Conservation (phyloP, 2,797 vertebrate species). For the Lepidocolaptes lacrymiger region DNA sequence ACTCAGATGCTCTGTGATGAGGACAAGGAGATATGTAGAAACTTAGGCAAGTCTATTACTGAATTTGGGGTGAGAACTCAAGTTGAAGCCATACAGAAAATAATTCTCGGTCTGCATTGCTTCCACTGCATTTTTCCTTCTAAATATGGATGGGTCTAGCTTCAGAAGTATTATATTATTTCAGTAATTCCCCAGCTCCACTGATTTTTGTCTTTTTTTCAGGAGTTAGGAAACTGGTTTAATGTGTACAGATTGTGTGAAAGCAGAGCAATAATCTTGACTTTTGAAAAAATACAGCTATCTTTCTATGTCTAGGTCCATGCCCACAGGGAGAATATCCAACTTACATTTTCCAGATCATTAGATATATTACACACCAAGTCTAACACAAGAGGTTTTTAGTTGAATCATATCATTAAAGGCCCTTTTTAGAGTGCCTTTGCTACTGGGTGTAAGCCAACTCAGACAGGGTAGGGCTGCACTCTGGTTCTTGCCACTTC, state of each 20-base stretch:
- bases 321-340: neutral
- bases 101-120: neutral
- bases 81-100: neutral
- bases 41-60: neutral
- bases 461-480: neutral
- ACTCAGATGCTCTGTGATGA: neutral
- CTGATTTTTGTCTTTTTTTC: neutral
- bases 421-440: neutral
- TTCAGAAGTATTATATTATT: neutral
- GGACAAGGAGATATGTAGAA: neutral
- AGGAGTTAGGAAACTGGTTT: neutral
- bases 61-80: neutral
- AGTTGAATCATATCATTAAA: constrained; percentile 2
- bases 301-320: neutral
- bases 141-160: neutral
- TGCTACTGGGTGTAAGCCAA: neutral
- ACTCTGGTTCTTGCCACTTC: neutral
- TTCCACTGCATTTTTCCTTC: neutral
- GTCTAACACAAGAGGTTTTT: neutral
- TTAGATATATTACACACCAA: neutral
- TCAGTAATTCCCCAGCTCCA: neutral
- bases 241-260: neutral
- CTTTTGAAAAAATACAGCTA: neutral
- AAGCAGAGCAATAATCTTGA: neutral
- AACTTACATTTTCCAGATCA: neutral